Evolutionary conservation across 2,888 invertebrate genomes (phyloP).

Genomic region (Sphecodes monilicornis): DNA sequence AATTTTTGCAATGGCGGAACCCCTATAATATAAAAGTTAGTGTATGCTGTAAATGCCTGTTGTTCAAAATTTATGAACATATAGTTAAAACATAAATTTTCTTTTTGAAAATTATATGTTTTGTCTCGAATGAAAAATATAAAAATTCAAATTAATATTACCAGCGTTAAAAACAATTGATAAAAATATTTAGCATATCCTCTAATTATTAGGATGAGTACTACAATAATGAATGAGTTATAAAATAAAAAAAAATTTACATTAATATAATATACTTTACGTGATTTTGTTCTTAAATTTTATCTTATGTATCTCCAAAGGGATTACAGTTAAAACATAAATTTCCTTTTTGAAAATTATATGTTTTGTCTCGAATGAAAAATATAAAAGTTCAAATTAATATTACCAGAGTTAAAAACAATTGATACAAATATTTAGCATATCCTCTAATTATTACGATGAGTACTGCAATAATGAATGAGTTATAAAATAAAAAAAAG

Average conservation of each 20-base stretch:
- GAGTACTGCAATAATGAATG: not conserved
- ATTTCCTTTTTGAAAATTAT: too few species aligned
- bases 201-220: not conserved
- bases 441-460: not conserved
- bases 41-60: not conserved
- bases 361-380: too few species aligned
- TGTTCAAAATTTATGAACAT: not conserved
- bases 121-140: not conserved
- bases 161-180: not conserved
- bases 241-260: not conserved
- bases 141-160: not conserved
- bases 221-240: not conserved
- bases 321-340: too few species aligned
- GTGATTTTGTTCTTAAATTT: not conserved
- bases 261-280: too few species aligned
- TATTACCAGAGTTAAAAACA: not conserved
- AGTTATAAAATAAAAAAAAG: not conserved
- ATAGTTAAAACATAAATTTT: not conserved
- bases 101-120: not conserved
- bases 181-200: not conserved
- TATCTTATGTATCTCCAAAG: not conserved
- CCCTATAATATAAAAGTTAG: conserved; percentile 87
- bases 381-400: not conserved
- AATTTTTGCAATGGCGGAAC: conserved; percentile 99
- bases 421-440: not conserved